These are phyloP conservation scores for Brachionus rubens DNA, from an alignment of 1,140 invertebrate species.

Conservation along the genomic window DNA sequence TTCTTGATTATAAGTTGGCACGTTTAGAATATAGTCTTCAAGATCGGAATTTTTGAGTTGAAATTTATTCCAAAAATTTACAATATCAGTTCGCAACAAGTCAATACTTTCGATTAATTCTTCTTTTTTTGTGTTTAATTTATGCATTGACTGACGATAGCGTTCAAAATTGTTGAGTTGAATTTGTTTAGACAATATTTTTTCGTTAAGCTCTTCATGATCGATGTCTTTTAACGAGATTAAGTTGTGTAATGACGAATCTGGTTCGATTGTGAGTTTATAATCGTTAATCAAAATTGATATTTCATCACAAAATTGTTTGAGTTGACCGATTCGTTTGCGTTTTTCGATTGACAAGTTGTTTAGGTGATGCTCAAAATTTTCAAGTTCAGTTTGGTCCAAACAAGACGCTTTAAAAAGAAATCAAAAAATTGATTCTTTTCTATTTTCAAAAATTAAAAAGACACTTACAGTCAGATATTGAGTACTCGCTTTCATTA, in stretches of 20 bases:
- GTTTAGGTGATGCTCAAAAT: neutral
- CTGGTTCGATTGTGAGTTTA: neutral
- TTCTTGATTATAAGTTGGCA: slow-evolving; percentile 1
- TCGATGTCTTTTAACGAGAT: neutral
- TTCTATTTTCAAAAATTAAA: neutral
- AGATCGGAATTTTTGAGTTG: neutral
- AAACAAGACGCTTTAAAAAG: neutral
- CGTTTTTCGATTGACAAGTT: slow-evolving; percentile 19
- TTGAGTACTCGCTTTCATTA: slow-evolving; percentile 10
- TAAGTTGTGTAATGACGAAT: slow-evolving; percentile 8
- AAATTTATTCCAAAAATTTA: slow-evolving; percentile 9
- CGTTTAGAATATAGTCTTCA: neutral
- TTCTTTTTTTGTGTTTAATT: slow-evolving; percentile 2
- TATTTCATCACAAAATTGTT: neutral
- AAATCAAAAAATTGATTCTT: neutral
- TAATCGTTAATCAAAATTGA: neutral
- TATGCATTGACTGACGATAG: neutral
- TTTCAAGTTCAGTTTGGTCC: neutral
- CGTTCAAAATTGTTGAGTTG: neutral
- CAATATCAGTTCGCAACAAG: neutral
- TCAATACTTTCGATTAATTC: slow-evolving; percentile 9
- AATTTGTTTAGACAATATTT: slow-evolving; percentile 7
- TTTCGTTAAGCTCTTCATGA: neutral
- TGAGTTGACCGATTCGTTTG: neutral
- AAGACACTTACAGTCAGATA: neutral